These are phyloP conservation scores for Vanessa tameamea DNA, from an alignment of 1,140 invertebrate genomes.

Conservation along the genomic window DNA sequence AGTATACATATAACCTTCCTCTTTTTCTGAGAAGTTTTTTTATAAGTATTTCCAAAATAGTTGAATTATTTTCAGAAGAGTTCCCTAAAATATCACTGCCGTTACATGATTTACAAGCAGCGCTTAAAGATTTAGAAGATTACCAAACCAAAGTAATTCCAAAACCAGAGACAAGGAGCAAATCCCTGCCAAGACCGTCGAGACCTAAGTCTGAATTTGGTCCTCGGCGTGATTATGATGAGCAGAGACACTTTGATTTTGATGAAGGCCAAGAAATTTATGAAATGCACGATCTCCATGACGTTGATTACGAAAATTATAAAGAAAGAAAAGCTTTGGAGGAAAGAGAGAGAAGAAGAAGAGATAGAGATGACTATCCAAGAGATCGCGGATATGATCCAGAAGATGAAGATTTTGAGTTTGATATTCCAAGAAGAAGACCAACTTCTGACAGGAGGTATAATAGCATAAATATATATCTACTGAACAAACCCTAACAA, in stretches of 20 bases:
- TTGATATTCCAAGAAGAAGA: constrained; percentile 55
- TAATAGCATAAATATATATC: background rate
- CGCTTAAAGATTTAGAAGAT: constrained; percentile 65
- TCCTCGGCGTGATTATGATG: constrained; percentile 59
- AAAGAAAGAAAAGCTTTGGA: constrained; percentile 63
- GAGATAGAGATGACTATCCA: constrained; percentile 57
- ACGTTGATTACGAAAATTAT: constrained; percentile 71
- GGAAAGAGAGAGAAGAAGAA: constrained; percentile 53
- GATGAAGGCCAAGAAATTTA: constrained; percentile 59
- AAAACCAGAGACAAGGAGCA: constrained; percentile 57
- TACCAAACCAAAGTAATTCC: constrained; percentile 53
- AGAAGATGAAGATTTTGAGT: constrained; percentile 70
- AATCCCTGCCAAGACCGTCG: constrained; percentile 60
- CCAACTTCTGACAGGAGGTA: constrained; percentile 54
- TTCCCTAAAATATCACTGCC: constrained; percentile 73
- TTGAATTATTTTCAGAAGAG: constrained; percentile 49
- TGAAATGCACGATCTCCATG: constrained; percentile 70
- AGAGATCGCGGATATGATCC: constrained; percentile 68
- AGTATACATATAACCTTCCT: too few relatives aligned
- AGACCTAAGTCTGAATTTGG: constrained; percentile 63
- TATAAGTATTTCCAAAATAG: background rate
- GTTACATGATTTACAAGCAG: constrained; percentile 68
- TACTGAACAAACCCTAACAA: background rate
- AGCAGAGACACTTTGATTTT: constrained; percentile 53
- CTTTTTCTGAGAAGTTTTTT: too few relatives aligned